Evolutionary conservation across 30 jellyfish, hydroid and myxozoan genomes (phyloP), one percentile per base, ranked within the genome.

Genomic region (Mastigias papua): DNA sequence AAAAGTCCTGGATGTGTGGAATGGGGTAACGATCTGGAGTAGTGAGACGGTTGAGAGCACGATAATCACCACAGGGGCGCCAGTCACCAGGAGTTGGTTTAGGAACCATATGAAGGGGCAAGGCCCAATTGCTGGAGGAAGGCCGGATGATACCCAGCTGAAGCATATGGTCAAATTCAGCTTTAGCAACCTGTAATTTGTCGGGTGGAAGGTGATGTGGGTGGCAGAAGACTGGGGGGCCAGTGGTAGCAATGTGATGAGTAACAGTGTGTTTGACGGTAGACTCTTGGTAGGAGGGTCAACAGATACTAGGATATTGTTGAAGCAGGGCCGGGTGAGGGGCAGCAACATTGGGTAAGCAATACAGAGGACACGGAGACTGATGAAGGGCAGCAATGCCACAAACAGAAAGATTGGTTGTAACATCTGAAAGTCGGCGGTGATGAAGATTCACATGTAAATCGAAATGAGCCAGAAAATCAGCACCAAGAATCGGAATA

Each of bases 31-130:
- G 73, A 46, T 86, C 93, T 7, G 95, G 95, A 1, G 50, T 49
- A 5, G 90, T 86, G 7, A 48, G 25, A 19, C 13, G 1, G 57
- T 73, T 86, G 49, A 86, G 93, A 15, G 82, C 62, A 37, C 91
- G 95, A 46, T 69, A 86, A 62, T 86, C 93, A 9, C 90, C 81
- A 46, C 93, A 86, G 26, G 71, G 90, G 9, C 92, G 87, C 89
- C 78, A 78, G 62, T 54, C 89, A 16, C 87, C 87, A 42, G 13
- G n/a, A n/a, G n/a, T n/a, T 15, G 26, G 67, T 54, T 29, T 66
- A 10, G 49, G 78, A 3, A 66, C 54, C 54, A 72, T 72, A 27
- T 50, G 67, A 21, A n/a, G n/a, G n/a, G n/a, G n/a, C 60, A 16
- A 46, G 27, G 67, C 9, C 67, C 67, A 54, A 19, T 19, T 6